These are phyloP conservation scores for Steinernema khuongi DNA, from an alignment of 1,140 invertebrate species.

Conservation along the genomic window DNA sequence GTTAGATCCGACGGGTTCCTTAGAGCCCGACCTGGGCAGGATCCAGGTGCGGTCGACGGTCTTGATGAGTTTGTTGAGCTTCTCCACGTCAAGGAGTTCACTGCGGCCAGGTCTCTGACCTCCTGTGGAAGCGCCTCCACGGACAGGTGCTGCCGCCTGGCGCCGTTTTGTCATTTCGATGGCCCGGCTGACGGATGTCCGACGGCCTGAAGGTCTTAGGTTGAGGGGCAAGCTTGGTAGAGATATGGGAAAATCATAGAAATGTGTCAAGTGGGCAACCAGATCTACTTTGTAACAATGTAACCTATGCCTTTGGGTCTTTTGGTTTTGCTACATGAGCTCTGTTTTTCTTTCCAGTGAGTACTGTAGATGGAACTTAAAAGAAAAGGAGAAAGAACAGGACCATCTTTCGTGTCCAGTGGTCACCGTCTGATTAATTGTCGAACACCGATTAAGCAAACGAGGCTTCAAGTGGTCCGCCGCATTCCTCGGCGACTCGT, in stretches of 20 bases:
- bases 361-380: too few relatives aligned
- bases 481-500: conserved; percentile 7
- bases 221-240: too few relatives aligned
- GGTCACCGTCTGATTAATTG: background rate
- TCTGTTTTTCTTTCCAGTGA: too few relatives aligned
- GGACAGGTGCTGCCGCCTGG: background rate
- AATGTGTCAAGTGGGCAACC: too few relatives aligned
- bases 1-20: conserved; percentile 56
- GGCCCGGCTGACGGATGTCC: background rate
- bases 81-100: conserved; percentile 48
- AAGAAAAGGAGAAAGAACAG: too few relatives aligned
- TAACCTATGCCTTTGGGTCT: too few relatives aligned
- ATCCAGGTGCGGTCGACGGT: conserved; percentile 52
- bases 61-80: conserved; percentile 50
- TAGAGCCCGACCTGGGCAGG: conserved; percentile 40
- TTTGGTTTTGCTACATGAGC: too few relatives aligned
- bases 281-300: too few relatives aligned
- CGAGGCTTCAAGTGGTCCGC: background rate
- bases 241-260: too few relatives aligned
- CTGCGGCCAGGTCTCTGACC: conserved; percentile 37
- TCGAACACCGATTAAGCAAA: conserved; percentile 10
- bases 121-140: background rate
- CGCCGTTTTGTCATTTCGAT: background rate
- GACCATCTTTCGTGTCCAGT: too few relatives aligned
- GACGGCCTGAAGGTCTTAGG: background rate